phyloP scores from a whole-genome alignment of 1,140 invertebrate species.

The Aradophagus sp. region DNA sequence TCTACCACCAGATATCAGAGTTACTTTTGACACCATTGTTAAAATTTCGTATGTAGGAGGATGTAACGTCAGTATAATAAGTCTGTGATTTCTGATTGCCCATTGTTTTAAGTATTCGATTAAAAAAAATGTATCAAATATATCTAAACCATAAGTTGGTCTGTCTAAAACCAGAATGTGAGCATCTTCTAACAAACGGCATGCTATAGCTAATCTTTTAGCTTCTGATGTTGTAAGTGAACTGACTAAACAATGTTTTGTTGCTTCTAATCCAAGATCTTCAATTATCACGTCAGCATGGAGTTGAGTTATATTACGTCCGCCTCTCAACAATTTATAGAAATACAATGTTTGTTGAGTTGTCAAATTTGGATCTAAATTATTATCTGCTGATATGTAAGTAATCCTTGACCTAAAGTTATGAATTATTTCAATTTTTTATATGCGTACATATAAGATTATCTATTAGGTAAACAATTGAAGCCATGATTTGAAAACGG shows the following conservation, averaged over 20 bases:
- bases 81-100: constrained; percentile 86
- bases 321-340: constrained; percentile 82
- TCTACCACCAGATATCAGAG: constrained; percentile 90
- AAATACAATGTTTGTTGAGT: constrained; percentile 88
- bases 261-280: constrained; percentile 88
- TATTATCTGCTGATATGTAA: constrained; percentile 69
- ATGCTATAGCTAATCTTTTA: constrained; percentile 88
- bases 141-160: constrained; percentile 94
- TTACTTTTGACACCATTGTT: constrained; percentile 92
- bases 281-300: constrained; percentile 78
- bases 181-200: constrained; percentile 87
- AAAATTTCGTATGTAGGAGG: constrained; percentile 97
- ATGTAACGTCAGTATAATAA: constrained; percentile 93
- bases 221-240: constrained; percentile 89
- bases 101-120: constrained; percentile 95
- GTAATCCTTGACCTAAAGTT: constrained; percentile 66
- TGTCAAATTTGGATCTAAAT: constrained; percentile 82
- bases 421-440: neutral
- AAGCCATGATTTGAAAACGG: too few species aligned
- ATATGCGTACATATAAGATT: neutral
- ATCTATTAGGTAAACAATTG: too few species aligned
- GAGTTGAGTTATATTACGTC: constrained; percentile 65
- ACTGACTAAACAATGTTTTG: constrained; percentile 83
- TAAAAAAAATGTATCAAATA: constrained; percentile 96
- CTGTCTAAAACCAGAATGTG: constrained; percentile 91